Evolutionary conservation across 2,888 invertebrate species (phyloP).

Genomic region (Blastobasis adustella): DNA sequence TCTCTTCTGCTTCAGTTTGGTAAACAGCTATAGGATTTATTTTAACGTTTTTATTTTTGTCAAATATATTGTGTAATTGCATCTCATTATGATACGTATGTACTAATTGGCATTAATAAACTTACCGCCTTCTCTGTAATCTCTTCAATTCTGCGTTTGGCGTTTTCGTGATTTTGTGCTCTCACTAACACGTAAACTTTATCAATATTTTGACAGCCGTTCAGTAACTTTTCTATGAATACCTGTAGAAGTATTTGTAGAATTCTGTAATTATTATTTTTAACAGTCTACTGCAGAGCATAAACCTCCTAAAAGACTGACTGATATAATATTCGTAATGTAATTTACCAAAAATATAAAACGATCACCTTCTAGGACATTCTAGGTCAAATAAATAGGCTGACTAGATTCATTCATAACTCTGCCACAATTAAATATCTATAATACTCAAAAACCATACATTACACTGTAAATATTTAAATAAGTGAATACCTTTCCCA

Average conservation of each 20-base stretch:
- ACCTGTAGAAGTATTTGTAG: conserved; percentile 53
- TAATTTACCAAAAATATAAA: background rate
- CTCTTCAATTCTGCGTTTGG: conserved; percentile 71
- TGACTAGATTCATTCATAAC: too few species aligned
- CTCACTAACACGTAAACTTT: conserved; percentile 82
- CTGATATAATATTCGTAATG: conserved; percentile 1
- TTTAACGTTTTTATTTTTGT: too few species aligned
- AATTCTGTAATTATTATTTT: too few species aligned
- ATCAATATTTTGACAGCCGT: conserved; percentile 81
- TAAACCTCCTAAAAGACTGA: conserved; percentile 1
- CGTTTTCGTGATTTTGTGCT: conserved; percentile 77
- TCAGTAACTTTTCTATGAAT: conserved; percentile 84
- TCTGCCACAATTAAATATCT: too few species aligned
- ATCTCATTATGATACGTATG: background rate
- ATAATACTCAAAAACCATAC: too few species aligned
- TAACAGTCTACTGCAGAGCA: background rate
- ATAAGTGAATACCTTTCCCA: conserved; percentile 25
- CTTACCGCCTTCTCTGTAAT: conserved; percentile 46
- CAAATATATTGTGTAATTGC: conserved; percentile 50
- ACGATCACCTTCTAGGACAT: too few species aligned
- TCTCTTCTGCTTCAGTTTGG: conserved; percentile 60
- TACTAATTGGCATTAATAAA: background rate
- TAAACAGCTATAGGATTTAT: conserved; percentile 61
- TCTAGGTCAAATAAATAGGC: too few species aligned
- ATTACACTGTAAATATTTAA: too few species aligned